Base-by-base conservation (phyloP, 2,888 invertebrate species). In the Chaetoderma sp. region DNA sequence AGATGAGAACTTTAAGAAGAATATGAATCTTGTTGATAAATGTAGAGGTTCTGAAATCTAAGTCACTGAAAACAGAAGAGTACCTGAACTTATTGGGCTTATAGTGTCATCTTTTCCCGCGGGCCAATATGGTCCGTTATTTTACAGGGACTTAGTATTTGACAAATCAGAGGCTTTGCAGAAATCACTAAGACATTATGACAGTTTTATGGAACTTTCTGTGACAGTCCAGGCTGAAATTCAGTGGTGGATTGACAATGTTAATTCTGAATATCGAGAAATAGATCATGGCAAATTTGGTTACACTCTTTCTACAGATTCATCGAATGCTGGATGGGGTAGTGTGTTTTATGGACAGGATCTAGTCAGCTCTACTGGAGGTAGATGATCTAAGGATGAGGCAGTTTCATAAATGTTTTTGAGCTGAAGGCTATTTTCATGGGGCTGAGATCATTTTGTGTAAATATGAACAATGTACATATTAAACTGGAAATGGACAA, bases 401-500 rank as follows among this genome's bases (percentile, higher is more conserved):
- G n/a, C 10, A 10, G n/a, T 36, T 36, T 36, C 39, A 36, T 13
- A 36, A 36, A 36, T 36, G 10, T 36, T n/a, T 36, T 36, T 10
- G 39, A 36, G n/a, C n/a, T 36, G 39, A 36, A 36, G 39, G 39
- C 39, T 13, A n/a, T n/a, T 23, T 47, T 47, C 21, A 21, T 47
- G 8, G 21, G 8, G 23, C 21, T 47, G 21, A 8, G 8, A 8
- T 47, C 47, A 10, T 47, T 47, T 47, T n/a, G 23, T 21, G 18
- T 21, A 21, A 8, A 21, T 8, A 13, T 47, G 8, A 47, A 21
- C 13, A 18, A 18, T 8, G 23, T 21, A 47, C 52, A 60, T 23
- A 23, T 60, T 2, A 18, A 18, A 13, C 52, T 60, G 32, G 39
- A 13, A 23, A 30, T 30, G 10, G 54, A 60, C 21, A 60, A 60